A percentile compares a stretch with the other conserved stretches of the same genome.
These are phyloP conservation scores for Antechinus flavipes DNA, from an alignment of 2,113 vertebrate species.

Conservation along the genomic window DNA sequence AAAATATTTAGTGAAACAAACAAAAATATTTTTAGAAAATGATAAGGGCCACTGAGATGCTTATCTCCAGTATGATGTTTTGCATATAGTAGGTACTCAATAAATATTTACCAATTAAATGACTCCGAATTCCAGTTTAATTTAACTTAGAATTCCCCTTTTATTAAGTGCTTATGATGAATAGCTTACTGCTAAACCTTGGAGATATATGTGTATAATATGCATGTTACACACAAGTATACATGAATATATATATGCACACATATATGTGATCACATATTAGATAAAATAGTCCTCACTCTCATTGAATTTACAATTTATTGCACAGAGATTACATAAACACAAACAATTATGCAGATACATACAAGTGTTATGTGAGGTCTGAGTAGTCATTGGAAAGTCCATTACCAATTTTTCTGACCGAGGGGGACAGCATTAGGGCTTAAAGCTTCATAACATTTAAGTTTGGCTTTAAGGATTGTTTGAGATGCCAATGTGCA, in stretches of 20 bases:
- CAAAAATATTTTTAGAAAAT: background rate
- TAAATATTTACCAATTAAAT: background rate
- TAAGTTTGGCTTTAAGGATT: background rate
- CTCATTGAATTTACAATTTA: background rate
- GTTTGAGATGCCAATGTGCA: background rate
- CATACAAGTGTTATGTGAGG: background rate
- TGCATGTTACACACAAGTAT: background rate
- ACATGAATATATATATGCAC: too few species aligned
- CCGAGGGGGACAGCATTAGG: background rate
- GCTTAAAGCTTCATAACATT: background rate
- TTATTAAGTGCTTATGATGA: background rate
- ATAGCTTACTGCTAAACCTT: background rate
- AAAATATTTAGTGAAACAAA: background rate
- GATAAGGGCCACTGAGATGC: background rate
- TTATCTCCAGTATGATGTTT: background rate
- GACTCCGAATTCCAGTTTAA: background rate
- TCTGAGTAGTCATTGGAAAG: background rate
- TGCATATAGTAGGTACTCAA: background rate
- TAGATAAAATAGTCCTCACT: background rate
- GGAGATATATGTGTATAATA: background rate
- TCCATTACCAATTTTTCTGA: background rate
- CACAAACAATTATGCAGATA: background rate
- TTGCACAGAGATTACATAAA: background rate
- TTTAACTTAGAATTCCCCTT: background rate
- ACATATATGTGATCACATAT: background rate